A percentile compares a stretch with the other conserved stretches of the same genome.
Evolutionary conservation across 2,888 invertebrate species (phyloP).

Genomic region (Eupithecia pulchellata): DNA sequence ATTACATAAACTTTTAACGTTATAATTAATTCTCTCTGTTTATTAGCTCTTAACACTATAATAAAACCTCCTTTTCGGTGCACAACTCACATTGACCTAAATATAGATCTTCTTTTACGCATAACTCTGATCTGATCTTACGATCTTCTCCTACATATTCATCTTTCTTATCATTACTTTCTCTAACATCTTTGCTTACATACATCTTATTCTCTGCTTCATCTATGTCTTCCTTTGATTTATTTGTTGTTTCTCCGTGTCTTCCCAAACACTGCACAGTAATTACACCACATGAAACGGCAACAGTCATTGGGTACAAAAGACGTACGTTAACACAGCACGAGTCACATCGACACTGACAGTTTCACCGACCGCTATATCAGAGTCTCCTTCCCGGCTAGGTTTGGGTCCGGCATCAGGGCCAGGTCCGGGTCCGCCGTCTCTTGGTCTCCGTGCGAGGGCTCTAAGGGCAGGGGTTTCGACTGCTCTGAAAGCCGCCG

Average conservation of each 20-base stretch:
- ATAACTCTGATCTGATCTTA: neutral
- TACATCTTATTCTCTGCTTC: neutral
- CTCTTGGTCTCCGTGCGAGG: constrained; percentile 28
- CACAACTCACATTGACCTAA: neutral
- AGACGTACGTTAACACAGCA: constrained; percentile 46
- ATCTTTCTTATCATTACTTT: neutral
- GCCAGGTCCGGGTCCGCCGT: constrained; percentile 6
- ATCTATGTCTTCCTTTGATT: neutral
- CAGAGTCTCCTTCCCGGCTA: constrained; percentile 81
- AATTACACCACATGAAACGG: constrained; percentile 4
- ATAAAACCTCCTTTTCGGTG: neutral
- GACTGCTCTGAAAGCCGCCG: constrained; percentile 70
- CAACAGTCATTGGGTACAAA: constrained; percentile 34
- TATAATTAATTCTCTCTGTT: neutral
- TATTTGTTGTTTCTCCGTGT: neutral
- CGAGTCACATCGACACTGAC: constrained; percentile 44
- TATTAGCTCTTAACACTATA: neutral
- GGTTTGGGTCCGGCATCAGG: constrained; percentile 57
- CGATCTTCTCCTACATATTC: neutral
- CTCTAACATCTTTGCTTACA: neutral
- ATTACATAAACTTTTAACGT: neutral
- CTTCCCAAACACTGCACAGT: constrained; percentile 23
- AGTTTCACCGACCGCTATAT: constrained; percentile 65
- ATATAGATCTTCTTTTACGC: neutral
- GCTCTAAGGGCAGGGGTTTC: constrained; percentile 28